phyloP scores from a whole-genome alignment of 2,888 invertebrate species.

The Automeris io region DNA sequence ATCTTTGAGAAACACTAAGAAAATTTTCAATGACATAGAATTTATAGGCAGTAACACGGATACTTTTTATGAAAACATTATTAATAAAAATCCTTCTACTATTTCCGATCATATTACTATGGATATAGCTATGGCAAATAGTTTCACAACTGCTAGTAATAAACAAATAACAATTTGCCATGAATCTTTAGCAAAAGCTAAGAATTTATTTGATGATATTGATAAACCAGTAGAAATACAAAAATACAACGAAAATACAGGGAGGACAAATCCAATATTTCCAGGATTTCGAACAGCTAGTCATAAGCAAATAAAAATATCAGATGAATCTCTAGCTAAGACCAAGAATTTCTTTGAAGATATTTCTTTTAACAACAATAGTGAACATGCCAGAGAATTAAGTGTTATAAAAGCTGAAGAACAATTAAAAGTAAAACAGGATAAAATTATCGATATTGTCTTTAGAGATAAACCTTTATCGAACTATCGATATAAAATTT shows the following conservation, averaged over 20 bases:
- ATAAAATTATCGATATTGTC: slow-evolving; percentile 6
- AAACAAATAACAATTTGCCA: slow-evolving; percentile 34
- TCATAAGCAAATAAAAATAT: slow-evolving; percentile 36
- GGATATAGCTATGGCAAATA: slow-evolving; percentile 10
- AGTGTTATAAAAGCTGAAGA: slow-evolving; percentile 21
- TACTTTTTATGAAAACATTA: not conserved
- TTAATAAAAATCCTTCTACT: not conserved
- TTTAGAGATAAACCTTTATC: not conserved
- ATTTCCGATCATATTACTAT: not conserved
- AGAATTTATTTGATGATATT: slow-evolving; percentile 21
- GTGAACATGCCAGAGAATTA: slow-evolving; percentile 1
- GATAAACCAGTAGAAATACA: slow-evolving; percentile 4
- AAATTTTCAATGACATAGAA: not conserved
- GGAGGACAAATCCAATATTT: not conserved
- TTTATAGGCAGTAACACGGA: not conserved
- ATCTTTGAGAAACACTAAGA: not conserved
- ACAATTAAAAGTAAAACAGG: slow-evolving; percentile 36
- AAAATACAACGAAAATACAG: not conserved
- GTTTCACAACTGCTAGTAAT: slow-evolving; percentile 42
- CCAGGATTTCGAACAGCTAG: slow-evolving; percentile 40
- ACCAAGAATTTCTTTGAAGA: slow-evolving; percentile 28
- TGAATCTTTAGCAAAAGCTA: slow-evolving; percentile 22
- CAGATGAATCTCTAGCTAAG: slow-evolving; percentile 21
- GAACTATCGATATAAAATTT: slow-evolving; percentile 40
- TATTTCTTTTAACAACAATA: slow-evolving; percentile 9